phyloP scores from a whole-genome alignment of 1,140 invertebrate species.

The Leptopilina boulardi region DNA sequence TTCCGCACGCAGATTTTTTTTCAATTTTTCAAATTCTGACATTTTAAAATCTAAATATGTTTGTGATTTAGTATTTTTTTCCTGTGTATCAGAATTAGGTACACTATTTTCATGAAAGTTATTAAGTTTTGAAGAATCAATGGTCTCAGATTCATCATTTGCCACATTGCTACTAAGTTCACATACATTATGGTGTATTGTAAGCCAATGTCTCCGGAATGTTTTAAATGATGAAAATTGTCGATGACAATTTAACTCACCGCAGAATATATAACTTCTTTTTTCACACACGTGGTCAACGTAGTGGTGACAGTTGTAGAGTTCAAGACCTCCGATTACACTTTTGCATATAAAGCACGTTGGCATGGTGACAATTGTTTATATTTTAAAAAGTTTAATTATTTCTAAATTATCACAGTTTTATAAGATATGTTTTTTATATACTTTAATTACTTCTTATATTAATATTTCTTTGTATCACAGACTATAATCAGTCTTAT shows the following conservation, averaged over 20 bases:
- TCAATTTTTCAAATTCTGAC: neutral
- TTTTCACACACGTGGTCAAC: neutral
- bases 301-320: neutral
- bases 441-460: neutral
- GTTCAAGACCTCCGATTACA: neutral
- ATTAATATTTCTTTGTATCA: neutral
- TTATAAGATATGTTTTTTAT: neutral
- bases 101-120: neutral
- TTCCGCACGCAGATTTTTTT: neutral
- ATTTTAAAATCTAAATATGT: neutral
- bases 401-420: neutral
- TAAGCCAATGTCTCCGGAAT: neutral
- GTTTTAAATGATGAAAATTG: neutral
- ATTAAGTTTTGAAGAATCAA: neutral
- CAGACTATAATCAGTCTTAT: neutral
- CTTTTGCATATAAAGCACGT: constrained; percentile 2
- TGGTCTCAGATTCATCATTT: neutral
- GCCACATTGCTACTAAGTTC: neutral
- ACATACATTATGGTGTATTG: neutral
- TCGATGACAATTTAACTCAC: neutral
- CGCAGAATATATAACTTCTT: constrained; percentile 1
- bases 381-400: neutral
- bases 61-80: neutral
- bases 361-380: neutral
- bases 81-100: neutral